Evolutionary conservation across 2,888 invertebrate genomes (phyloP), one percentile per base, ranked within the genome.

Genomic region (Platycheirus albimanus): DNA sequence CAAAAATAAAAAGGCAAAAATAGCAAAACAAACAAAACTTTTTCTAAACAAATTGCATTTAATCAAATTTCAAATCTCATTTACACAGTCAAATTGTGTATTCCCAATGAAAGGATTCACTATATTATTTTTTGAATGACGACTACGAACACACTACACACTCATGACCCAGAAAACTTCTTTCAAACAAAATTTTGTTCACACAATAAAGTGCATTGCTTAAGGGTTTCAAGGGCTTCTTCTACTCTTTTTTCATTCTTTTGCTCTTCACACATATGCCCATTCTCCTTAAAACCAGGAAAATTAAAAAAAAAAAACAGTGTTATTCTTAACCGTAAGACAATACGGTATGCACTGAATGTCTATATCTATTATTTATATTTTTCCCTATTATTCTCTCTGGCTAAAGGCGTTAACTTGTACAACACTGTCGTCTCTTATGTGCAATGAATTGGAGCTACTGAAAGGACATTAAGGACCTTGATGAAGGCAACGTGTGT

Each of bases 171-270:
- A 85, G 81, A 86, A 85, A 84, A 71, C 74, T 64, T 61, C 72
- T 85, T 87, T 86, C 78, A 85, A 56, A 66, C 11, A 43, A 58
- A 28, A 41, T 76, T 69, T 28, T 28, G 51, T 78, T 64, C 69
- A 75, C 71, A 84, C 76, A 84, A 85, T 86, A 86, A 87, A 88
- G 87, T 88, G 87, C 89, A 88, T 86, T 86, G 88, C 89, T 87
- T 87, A 88, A 88, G 88, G 89, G 78, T 69, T 83, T 78, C 83
- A 83, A 78, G 78, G 78, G 78, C 78, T 67, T 43, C 69, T 36
- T 72, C 61, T 52, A 15, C 41, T 19, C 24, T 49, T 24, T 11
- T 36, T 36, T 36, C 10, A n/a, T 4, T 8, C 36, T 36, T 36
- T 15, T 41, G 30, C 4, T 11, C 52, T 41, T 1, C 30, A 33